Evolutionary conservation across 2,113 vertebrate species (phyloP), one percentile per base, ranked within the genome.

Genomic region (Percopsis transmontana): DNA sequence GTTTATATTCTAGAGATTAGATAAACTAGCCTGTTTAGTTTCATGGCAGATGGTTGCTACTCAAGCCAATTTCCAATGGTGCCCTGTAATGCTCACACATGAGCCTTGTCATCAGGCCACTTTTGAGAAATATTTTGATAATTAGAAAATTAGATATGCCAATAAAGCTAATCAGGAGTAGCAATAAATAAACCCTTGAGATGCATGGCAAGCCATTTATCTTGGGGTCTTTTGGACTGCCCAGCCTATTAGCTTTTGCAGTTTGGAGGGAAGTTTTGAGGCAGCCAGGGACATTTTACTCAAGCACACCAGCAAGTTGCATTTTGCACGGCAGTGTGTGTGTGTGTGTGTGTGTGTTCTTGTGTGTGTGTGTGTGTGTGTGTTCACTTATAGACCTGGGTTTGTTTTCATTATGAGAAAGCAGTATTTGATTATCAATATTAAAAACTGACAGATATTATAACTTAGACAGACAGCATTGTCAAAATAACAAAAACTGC

Each of bases 11-110:
- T 87, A 77, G 88, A 95, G 94, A 94, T 94, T 94, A 95, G 93
- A 95, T 94, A 94, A 94, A 95, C 91, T 92, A 92, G 92, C 88
- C 90, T 93, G 91, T 94, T 94, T 94, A 88, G 92, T 90, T 89
- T 92, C 91, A 82, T 93, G 91, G 92, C 94, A 96, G 92, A 94
- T 94, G 92, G 93, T 85, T 86, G 93, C 89, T 89, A 85, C 89
- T 92, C 88, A 92, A 94, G 92, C 91, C 93, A 94, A 90, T 95
- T 92, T 93, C 89, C 91, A 90, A 83, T 81, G 84, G 79, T 77
- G 88, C 78, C 89, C 92, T 90, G 80, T 90, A 90, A 90, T 93
- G 92, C 94, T 93, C 91, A 92, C 91, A 93, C 93, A 90, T 84
- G 81, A 62, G 86, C 86, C 87, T 90, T 89, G 82, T 89, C 86